Percentiles rank a stretch among this genome's conserved stretches.
Evolutionary conservation across 2,888 invertebrate species (phyloP).

Genomic region (Eudasyphora cyanicolor): DNA sequence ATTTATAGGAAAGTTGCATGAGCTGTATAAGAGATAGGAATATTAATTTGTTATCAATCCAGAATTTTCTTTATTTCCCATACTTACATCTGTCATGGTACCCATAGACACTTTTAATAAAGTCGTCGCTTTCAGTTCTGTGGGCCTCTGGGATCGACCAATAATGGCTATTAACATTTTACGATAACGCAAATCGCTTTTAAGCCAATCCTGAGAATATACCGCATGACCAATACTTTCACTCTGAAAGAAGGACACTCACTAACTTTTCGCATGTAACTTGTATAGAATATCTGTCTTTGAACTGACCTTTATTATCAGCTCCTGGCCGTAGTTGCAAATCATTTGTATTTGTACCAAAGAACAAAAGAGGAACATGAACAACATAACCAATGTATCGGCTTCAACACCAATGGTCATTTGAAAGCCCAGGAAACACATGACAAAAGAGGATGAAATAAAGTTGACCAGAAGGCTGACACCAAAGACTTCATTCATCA

Average conservation of each 20-base stretch:
- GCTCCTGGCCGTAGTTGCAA: conserved; percentile 72
- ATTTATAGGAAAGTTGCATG: conserved; percentile 76
- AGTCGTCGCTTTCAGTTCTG: conserved; percentile 71
- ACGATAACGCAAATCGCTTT: conserved; percentile 70
- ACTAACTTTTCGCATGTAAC: neutral
- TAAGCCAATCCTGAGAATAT: conserved; percentile 75
- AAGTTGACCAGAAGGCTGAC: conserved; percentile 73
- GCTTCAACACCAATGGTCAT: conserved; percentile 72
- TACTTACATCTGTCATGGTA: conserved; percentile 74
- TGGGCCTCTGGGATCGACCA: conserved; percentile 72
- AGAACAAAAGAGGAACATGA: conserved; percentile 73
- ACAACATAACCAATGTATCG: conserved; percentile 71
- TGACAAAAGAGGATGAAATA: conserved; percentile 73
- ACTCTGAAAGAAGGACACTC: conserved; percentile 70
- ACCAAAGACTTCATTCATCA: conserved; percentile 74
- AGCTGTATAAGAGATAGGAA: conserved; percentile 69
- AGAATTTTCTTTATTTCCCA: conserved; percentile 9
- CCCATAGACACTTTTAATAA: conserved; percentile 73
- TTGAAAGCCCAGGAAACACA: conserved; percentile 77
- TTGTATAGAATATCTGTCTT: neutral
- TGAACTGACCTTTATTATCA: conserved; percentile 72
- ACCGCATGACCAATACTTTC: conserved; percentile 71
- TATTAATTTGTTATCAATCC: neutral
- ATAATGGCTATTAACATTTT: conserved; percentile 73
- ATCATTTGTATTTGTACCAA: conserved; percentile 74